Conservation (phyloP, 2,113 vertebrate genomes). For the Odobenus rosmarus region DNA sequence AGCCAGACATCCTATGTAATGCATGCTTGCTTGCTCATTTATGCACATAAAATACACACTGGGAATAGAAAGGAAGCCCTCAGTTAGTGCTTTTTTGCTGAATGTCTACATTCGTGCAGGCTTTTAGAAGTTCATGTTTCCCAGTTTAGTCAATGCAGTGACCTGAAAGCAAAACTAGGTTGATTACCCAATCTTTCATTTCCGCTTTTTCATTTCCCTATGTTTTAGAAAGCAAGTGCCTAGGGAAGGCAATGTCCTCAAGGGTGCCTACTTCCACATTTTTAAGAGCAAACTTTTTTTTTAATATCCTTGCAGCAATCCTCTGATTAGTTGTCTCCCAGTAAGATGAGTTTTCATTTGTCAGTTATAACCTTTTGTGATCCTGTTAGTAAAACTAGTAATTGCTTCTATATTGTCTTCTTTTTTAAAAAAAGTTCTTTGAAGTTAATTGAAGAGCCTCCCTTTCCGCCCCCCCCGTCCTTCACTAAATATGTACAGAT, state of each 20-base stretch:
- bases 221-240: slow-evolving; percentile 83
- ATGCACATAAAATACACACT: neutral
- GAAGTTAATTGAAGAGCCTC: neutral
- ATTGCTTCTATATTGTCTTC: neutral
- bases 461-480: neutral
- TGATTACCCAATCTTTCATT: slow-evolving; percentile 88
- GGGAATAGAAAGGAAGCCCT: neutral
- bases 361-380: neutral
- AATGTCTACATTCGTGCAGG: slow-evolving; percentile 78
- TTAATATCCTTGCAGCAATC: slow-evolving; percentile 5
- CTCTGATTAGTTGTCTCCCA: neutral
- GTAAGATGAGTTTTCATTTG: neutral
- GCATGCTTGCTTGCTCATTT: neutral
- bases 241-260: slow-evolving; percentile 78
- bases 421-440: neutral
- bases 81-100: slow-evolving; percentile 67
- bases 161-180: slow-evolving; percentile 84
- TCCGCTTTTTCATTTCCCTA: slow-evolving; percentile 89
- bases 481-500: neutral
- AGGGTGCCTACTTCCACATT: slow-evolving; percentile 73
- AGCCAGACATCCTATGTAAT: neutral
- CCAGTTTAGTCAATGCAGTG: slow-evolving; percentile 79
- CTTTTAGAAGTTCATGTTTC: slow-evolving; percentile 82
- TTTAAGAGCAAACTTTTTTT: slow-evolving; percentile 30
- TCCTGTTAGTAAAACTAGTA: neutral